phyloP scores from a whole-genome alignment of 2,797 vertebrate species.

The Halcyon smyrnensis region DNA sequence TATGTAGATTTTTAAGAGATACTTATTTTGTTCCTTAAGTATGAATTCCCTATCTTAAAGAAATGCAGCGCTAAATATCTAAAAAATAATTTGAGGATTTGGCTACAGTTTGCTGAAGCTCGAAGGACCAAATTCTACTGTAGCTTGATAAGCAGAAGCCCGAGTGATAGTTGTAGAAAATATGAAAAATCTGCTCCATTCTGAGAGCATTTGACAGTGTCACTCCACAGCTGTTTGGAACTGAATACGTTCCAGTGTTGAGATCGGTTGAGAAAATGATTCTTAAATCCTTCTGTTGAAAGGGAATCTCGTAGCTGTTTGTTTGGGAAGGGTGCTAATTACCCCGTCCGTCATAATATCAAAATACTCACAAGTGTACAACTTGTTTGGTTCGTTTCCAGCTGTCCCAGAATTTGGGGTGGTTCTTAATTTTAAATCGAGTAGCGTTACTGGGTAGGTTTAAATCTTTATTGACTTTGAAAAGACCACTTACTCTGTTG shows the following conservation, averaged over 20 bases:
- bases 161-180: not conserved
- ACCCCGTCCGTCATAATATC: not conserved
- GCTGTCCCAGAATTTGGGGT: constrained; percentile 57
- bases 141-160: not conserved
- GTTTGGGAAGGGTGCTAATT: constrained; percentile 58
- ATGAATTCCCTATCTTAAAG: not conserved
- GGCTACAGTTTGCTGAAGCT: constrained; percentile 21
- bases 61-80: not conserved
- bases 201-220: not conserved
- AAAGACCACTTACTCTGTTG: not conserved
- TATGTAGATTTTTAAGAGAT: constrained; percentile 25
- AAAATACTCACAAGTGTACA: not conserved
- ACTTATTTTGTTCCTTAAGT: constrained; percentile 42
- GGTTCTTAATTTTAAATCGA: constrained; percentile 4
- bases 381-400: constrained; percentile 3
- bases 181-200: not conserved
- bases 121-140: not conserved
- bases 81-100: not conserved
- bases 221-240: not conserved
- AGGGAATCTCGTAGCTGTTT: not conserved
- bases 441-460: not conserved
- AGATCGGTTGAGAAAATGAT: not conserved
- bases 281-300: not conserved
- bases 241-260: not conserved
- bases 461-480: not conserved